phyloP scores from a whole-genome alignment of 2,113 vertebrate genomes.

The Aramus guarauna region DNA sequence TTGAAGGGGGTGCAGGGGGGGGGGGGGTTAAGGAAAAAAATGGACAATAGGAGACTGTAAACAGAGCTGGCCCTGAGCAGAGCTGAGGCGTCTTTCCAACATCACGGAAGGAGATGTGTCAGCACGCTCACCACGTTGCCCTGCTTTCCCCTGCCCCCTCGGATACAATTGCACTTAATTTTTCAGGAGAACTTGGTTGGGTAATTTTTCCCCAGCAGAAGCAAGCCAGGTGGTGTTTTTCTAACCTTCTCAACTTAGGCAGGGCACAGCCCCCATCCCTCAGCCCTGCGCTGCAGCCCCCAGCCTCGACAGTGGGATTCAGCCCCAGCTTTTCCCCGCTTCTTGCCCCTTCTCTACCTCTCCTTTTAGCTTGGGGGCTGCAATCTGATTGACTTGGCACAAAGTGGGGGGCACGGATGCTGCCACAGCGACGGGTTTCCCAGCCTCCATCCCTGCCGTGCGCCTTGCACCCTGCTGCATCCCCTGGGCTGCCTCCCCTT shows the following conservation, averaged over 20 bases:
- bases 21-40: too few relatives aligned
- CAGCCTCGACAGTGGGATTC: neutral
- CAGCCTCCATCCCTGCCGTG: neutral
- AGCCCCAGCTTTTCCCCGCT: neutral
- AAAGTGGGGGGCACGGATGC: rapidly evolving
- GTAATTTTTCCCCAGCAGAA: neutral
- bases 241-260: neutral
- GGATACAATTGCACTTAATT: neutral
- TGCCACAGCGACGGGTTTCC: neutral
- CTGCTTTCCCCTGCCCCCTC: neutral
- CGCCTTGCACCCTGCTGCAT: neutral
- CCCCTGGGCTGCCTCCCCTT: neutral
- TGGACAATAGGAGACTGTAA: slow-evolving; percentile 48
- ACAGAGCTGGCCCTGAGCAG: neutral
- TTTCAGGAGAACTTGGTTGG: slow-evolving; percentile 17
- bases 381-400: neutral
- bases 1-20: neutral
- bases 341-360: neutral
- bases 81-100: neutral
- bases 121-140: neutral
- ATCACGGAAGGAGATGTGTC: slow-evolving; percentile 45
- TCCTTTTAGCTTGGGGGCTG: neutral
- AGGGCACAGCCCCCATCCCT: neutral
- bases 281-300: neutral
- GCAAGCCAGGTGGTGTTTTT: neutral